phyloP scores from a whole-genome alignment of 2,113 vertebrate species.

The Chionis minor region DNA sequence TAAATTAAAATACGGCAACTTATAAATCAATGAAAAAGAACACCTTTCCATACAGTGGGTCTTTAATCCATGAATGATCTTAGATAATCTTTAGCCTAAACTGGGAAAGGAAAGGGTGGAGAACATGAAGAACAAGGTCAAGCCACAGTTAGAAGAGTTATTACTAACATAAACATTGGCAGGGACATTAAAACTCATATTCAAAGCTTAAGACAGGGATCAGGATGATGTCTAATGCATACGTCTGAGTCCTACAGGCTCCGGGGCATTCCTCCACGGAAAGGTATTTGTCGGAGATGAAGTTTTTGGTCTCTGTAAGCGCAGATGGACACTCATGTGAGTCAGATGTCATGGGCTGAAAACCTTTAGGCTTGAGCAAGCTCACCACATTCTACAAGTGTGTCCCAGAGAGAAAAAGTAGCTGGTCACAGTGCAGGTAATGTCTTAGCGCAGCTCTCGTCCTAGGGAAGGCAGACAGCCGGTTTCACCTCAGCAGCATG shows the following conservation, averaged over 20 bases:
- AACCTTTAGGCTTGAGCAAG: not conserved
- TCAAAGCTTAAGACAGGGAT: not conserved
- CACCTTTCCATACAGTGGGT: not conserved
- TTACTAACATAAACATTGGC: not conserved
- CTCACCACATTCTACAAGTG: not conserved
- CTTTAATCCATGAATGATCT: not conserved
- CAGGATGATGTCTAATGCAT: not conserved
- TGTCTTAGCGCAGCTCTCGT: not conserved
- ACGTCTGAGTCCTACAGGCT: not conserved
- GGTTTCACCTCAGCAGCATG: not conserved
- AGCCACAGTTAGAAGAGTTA: not conserved
- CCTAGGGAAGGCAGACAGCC: not conserved
- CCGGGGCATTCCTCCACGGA: not conserved
- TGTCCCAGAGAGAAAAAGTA: not conserved
- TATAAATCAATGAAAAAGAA: not conserved
- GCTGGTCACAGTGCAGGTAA: not conserved
- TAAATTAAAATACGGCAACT: not conserved
- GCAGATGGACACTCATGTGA: not conserved
- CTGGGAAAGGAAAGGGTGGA: not conserved
- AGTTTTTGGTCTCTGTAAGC: not conserved
- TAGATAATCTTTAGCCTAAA: not conserved
- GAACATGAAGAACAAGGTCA: not conserved
- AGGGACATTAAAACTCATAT: not conserved
- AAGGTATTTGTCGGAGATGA: not conserved
- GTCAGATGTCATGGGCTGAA: not conserved